Conservation (phyloP, 1,140 invertebrate species). For the Eriocheir sinensis region DNA sequence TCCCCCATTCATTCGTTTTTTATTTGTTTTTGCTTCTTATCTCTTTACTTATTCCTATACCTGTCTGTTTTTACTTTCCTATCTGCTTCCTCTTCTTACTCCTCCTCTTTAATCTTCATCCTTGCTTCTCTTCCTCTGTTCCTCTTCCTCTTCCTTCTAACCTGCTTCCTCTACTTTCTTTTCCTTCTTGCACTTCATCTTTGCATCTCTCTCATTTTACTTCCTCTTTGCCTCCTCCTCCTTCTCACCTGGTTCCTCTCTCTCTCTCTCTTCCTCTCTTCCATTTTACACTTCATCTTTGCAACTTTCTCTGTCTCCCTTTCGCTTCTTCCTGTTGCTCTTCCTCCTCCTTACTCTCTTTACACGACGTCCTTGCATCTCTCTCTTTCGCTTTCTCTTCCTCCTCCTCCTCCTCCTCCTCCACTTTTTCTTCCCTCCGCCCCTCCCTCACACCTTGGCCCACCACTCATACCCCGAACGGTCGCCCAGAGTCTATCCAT, state of each 20-base stretch:
- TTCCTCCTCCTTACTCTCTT: no score
- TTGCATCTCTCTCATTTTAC: neutral
- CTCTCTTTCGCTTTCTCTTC: no score
- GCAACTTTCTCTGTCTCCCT: neutral
- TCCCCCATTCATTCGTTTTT: neutral
- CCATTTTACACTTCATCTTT: neutral
- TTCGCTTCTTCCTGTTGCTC: neutral
- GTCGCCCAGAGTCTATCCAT: slow-evolving; percentile 50
- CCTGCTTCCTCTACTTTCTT: neutral
- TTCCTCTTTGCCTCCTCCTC: neutral
- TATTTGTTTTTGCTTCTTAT: no score
- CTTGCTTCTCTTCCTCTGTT: neutral
- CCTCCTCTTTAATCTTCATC: no score
- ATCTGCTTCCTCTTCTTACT: no score
- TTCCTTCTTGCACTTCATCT: no score
- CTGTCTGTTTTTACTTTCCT: slow-evolving; percentile 1
- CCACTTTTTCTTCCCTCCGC: neutral
- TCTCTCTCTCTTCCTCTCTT: neutral
- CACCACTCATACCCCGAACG: neutral
- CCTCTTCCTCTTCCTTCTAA: neutral
- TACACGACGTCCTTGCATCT: no score
- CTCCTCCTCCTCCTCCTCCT: neutral
- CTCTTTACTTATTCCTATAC: neutral
- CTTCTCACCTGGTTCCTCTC: neutral
- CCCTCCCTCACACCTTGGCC: neutral